Evolutionary conservation across 2,888 invertebrate species (phyloP).

Genomic region (Clivina fossor): DNA sequence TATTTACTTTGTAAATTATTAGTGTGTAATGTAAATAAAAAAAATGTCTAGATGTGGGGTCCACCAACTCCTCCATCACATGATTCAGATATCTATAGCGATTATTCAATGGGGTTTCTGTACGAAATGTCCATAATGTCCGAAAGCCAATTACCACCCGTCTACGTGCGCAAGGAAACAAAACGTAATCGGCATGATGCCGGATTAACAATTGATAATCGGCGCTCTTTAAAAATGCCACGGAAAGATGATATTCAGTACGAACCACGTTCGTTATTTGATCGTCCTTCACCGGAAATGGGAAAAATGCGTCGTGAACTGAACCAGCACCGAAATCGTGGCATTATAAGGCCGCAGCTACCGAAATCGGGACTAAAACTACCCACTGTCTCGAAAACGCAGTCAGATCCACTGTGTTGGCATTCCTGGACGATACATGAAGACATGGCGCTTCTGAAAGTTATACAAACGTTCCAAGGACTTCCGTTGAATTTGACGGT

Average conservation of each 20-base stretch:
- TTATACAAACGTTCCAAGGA: conserved; percentile 72
- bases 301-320: conserved; percentile 77
- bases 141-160: conserved; percentile 77
- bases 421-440: conserved; percentile 91
- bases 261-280: conserved; percentile 80
- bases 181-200: conserved; percentile 72
- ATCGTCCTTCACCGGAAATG: conserved; percentile 72
- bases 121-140: conserved; percentile 77
- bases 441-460: conserved; percentile 85
- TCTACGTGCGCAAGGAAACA: conserved; percentile 75
- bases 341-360: conserved; percentile 58
- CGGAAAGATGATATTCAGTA: conserved; percentile 73
- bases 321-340: conserved; percentile 55
- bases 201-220: conserved; percentile 52
- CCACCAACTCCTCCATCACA: conserved; percentile 96
- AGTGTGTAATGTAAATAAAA: too few species aligned
- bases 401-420: conserved; percentile 64
- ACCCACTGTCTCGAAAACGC: conserved; percentile 55
- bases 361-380: conserved; percentile 60
- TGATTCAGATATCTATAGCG: conserved; percentile 90
- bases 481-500: conserved; percentile 75
- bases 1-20: too few species aligned
- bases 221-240: conserved; percentile 63
- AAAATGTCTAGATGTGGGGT: conserved; percentile 97
- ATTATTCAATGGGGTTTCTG: conserved; percentile 79